These are phyloP conservation scores for Alethe diademata DNA, from an alignment of 2,113 vertebrate genomes.

Conservation along the genomic window DNA sequence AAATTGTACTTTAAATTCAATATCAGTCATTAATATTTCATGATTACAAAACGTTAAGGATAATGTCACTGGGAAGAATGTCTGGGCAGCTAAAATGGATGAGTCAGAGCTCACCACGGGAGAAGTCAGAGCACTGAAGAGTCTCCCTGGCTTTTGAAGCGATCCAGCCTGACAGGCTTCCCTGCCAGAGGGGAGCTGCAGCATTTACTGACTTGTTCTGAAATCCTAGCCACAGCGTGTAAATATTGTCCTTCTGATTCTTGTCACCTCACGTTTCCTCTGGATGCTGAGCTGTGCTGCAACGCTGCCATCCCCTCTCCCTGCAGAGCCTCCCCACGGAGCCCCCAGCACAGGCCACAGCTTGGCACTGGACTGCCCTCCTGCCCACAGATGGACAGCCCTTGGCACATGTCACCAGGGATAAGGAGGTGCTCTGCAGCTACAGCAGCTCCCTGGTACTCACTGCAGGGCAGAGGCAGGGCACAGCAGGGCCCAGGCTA, in stretches of 20 bases:
- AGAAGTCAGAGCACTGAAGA: constrained; percentile 63
- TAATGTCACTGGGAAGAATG: constrained; percentile 76
- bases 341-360: rapidly evolving
- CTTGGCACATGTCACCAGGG: not conserved
- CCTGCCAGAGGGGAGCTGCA: constrained; percentile 20
- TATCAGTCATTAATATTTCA: constrained; percentile 84
- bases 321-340: not conserved
- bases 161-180: constrained; percentile 66
- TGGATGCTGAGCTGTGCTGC: not conserved
- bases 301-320: rapidly evolving
- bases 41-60: constrained; percentile 81
- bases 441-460: not conserved
- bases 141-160: constrained; percentile 35
- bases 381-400: not conserved
- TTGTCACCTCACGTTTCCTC: constrained; percentile 65
- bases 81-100: constrained; percentile 73
- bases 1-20: constrained; percentile 81
- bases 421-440: not conserved
- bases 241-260: constrained; percentile 72
- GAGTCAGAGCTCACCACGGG: constrained; percentile 73
- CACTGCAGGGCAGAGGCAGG: not conserved
- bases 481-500: not conserved
- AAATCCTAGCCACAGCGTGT: not conserved
- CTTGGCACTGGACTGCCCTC: not conserved
- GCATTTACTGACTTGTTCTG: constrained; percentile 53